Evolutionary conservation across 2,797 vertebrate species (phyloP), one percentile per base, ranked within the genome.

Genomic region (Myotis vivesi): DNA sequence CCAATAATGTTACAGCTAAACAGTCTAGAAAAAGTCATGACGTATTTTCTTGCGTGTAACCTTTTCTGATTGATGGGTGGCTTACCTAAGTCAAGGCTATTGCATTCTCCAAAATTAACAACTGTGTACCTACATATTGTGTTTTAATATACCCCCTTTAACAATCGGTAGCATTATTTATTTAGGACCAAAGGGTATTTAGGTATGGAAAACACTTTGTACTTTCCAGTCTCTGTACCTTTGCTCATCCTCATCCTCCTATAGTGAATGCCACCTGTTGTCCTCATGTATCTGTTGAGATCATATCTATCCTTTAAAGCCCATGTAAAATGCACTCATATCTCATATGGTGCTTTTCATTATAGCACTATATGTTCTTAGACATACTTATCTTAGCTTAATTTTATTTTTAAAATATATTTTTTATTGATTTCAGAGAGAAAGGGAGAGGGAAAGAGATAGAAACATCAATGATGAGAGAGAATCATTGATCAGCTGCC

Each of bases 31-130:
- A 66, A 89, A 53, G 41, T 38, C 6, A 33, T 85, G 92, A 96
- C 69, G 89, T 33, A 77, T 49, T 92, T 84, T 89, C 77, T 95
- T 85, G 72, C 49, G 89, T 53, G 55, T 86, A 89, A 44, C 81
- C 73, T 62, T 55, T 89, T 87, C 82, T 94, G 73, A 38, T 89
- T 77, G 49, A 22, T 49, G 38, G 51, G 28, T 94, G 9, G 9
- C 38, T 96, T 87, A 73, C 2, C 0, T 84, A 80, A 87, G 75
- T 85, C 68, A 96, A 85, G 4, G 23, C n/a, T 94, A 95, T 36
- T 89, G 28, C 62, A 85, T 93, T 95, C 81, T 94, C 28, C 82
- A 87, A 87, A 89, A 85, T 94, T 72, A 90, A 71, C 30, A 96
- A 46, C 64, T 12, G 3, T 88, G 16, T 72, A 69, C 49, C 46